Conservation (phyloP, 2,888 invertebrate species). For the Phasia obesa region DNA sequence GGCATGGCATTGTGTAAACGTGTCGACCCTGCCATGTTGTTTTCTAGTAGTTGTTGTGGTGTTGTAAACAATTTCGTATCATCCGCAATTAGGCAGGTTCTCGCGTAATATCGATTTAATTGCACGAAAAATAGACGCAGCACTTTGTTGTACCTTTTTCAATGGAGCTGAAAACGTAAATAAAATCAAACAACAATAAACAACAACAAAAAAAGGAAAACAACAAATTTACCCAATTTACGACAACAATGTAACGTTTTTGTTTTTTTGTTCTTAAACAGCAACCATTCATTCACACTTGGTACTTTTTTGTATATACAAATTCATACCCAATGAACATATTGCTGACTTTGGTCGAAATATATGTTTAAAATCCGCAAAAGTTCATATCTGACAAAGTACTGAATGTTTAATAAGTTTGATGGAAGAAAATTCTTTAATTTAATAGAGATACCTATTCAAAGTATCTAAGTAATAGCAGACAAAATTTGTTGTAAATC, state of each 20-base stretch:
- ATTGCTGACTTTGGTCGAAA: too few species aligned
- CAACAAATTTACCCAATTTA: conserved; percentile 23
- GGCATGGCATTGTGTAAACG: conserved; percentile 30
- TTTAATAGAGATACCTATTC: too few species aligned
- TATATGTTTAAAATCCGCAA: too few species aligned
- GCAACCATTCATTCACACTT: too few species aligned
- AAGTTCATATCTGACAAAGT: too few species aligned
- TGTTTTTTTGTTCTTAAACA: too few species aligned
- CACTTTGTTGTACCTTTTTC: conserved; percentile 46
- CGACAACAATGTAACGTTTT: neutral
- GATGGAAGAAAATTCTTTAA: too few species aligned
- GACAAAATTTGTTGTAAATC: too few species aligned
- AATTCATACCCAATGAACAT: too few species aligned
- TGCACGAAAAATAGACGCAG: conserved; percentile 72
- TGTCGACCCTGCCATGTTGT: conserved; percentile 66
- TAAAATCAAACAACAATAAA: conserved; percentile 28
- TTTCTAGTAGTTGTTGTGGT: conserved; percentile 71
- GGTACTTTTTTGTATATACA: too few species aligned
- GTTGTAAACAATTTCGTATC: conserved; percentile 77
- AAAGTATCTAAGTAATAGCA: too few species aligned
- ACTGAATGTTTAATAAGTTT: too few species aligned
- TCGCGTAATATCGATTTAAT: conserved; percentile 77
- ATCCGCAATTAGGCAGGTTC: conserved; percentile 79
- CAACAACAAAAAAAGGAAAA: conserved; percentile 6
- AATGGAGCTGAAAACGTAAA: conserved; percentile 32